phyloP scores from a whole-genome alignment of 1,140 invertebrate species.

The Formica selysi region DNA sequence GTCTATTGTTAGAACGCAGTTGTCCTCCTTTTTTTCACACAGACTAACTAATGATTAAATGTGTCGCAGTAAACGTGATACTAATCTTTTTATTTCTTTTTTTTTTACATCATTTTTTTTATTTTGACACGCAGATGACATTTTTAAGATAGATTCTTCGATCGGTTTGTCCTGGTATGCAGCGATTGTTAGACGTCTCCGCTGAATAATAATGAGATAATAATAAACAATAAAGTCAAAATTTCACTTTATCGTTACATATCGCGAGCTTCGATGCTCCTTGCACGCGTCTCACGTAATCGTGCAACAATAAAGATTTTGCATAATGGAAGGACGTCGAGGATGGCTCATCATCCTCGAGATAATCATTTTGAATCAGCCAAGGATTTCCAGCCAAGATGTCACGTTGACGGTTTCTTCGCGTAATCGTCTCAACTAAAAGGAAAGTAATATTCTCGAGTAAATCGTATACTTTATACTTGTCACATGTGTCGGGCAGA shows the following conservation, averaged over 20 bases:
- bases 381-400: constrained; percentile 44
- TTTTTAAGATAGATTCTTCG: not conserved
- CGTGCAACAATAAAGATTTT: constrained; percentile 34
- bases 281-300: not conserved
- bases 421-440: not conserved
- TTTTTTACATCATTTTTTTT: not conserved
- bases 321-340: constrained; percentile 27
- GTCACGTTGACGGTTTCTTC: constrained; percentile 28
- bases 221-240: not conserved
- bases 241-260: constrained; percentile 16
- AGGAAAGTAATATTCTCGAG: constrained; percentile 47
- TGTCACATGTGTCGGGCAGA: constrained; percentile 64
- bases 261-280: not conserved
- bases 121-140: not conserved
- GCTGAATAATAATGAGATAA: not conserved
- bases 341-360: constrained; percentile 6
- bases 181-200: not conserved
- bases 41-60: too few species aligned
- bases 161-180: not conserved
- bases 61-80: not conserved
- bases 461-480: constrained; percentile 33
- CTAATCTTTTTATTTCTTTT: too few species aligned
- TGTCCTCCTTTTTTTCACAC: not conserved
- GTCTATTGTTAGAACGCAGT: not conserved
- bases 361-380: constrained; percentile 44